Evolutionary conservation across 2,797 vertebrate genomes (phyloP).

Genomic region (Borostomias antarcticus): DNA sequence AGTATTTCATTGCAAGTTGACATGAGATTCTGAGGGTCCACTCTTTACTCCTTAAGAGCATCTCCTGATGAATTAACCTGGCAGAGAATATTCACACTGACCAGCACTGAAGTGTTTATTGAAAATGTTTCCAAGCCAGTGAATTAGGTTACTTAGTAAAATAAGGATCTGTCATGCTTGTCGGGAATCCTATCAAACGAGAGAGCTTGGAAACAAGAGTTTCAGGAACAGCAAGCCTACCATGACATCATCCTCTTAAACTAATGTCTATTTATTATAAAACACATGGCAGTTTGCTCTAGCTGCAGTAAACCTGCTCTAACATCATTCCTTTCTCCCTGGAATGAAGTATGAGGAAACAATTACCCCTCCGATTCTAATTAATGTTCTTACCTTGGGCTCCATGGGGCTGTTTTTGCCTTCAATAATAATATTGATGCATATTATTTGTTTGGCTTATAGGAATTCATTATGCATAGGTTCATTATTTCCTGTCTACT

Average conservation of each 20-base stretch:
- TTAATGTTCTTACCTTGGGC: too few species aligned
- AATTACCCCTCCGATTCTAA: too few species aligned
- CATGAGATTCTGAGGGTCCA: not conserved
- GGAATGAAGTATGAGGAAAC: too few species aligned
- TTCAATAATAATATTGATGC: too few species aligned
- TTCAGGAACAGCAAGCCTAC: conserved; percentile 67
- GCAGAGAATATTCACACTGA: not conserved
- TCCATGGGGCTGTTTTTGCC: too few species aligned
- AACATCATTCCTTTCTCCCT: too few species aligned
- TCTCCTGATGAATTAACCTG: conserved; percentile 8
- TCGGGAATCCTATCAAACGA: conserved; percentile 47
- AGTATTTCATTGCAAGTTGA: not conserved
- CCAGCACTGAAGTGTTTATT: conserved; percentile 30
- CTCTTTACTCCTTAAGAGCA: not conserved
- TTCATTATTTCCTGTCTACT: not conserved
- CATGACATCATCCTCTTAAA: conserved; percentile 74
- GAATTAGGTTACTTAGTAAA: conserved; percentile 11
- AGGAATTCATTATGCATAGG: too few species aligned
- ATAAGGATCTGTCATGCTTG: conserved; percentile 20
- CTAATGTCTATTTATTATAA: conserved; percentile 71
- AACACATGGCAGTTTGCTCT: conserved; percentile 62
- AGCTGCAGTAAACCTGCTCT: not conserved
- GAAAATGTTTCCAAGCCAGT: conserved; percentile 43
- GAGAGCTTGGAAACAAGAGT: conserved; percentile 51
- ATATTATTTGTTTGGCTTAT: too few species aligned